These are phyloP conservation scores for Gobio gobio DNA, from an alignment of 2,113 vertebrate species.

Conservation along the genomic window DNA sequence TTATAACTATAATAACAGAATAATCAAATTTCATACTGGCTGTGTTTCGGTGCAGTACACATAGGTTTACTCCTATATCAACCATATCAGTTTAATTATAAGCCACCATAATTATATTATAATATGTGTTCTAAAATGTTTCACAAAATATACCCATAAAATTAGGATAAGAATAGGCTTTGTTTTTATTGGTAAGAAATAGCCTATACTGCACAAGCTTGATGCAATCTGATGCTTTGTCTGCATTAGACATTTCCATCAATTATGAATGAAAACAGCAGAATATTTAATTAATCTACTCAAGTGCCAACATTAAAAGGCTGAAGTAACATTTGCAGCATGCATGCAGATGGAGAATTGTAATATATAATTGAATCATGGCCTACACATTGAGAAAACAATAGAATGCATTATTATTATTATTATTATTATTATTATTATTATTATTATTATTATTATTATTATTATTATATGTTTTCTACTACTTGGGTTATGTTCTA, in stretches of 20 bases:
- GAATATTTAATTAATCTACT: background rate
- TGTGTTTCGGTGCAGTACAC: background rate
- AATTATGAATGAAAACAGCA: background rate
- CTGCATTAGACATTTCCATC: background rate
- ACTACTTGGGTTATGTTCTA: background rate
- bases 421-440: background rate
- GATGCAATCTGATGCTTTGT: background rate
- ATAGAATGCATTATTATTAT: background rate
- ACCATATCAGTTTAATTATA: background rate
- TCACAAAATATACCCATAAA: background rate
- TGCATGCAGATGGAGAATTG: background rate
- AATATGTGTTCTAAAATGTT: background rate
- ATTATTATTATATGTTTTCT: too few species aligned
- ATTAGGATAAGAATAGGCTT: background rate
- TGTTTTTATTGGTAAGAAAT: background rate
- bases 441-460: background rate
- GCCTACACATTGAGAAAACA: background rate
- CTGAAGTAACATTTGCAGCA: background rate
- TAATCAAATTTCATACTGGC: background rate
- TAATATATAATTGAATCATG: background rate
- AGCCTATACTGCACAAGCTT: background rate
- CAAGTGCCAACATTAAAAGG: background rate
- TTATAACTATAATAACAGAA: background rate
- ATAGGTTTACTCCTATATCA: background rate
- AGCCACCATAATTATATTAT: background rate